Base-by-base conservation (phyloP, 2,113 vertebrate genomes). In the Raja brachyura region DNA sequence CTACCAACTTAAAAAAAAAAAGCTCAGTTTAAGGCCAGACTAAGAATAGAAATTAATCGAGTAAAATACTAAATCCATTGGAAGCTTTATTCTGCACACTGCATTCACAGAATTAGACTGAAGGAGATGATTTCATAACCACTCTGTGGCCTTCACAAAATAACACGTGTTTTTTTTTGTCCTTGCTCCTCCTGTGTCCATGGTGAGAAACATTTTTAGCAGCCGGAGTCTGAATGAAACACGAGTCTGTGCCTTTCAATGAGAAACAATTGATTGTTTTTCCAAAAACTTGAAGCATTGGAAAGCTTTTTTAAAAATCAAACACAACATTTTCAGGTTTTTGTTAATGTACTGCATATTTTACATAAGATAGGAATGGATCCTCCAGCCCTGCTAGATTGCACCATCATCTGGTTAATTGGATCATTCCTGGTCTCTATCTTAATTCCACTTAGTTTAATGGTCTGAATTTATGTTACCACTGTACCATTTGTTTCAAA, bases 81-180 rank as follows among this genome's bases (percentile, higher is more conserved):
- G 83, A 66, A 33, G 28, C n/a, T 63, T 16, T 18, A 6, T 61
- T 63, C 1, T 88, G n/a, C n/a, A 18, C 28, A 66, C 59, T 63
- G 7, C 81, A 63, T 66, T 88, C 83, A 31, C 63, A 13, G 61
- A 88, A 88, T 31, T 63, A 88, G 59, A 31, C 14, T 63, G 11
- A 0, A 59, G 83, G 59, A 63, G 59, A 85, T 63, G 83, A 66
- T 88, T 88, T 63, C 13, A 63, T 63, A 31, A 63, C 83, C 59
- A 63, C 22, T 31, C 59, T 88, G 56, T 86, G 83, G 83, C 83
- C n/a, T 88, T 88, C 63, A 31, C 83, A 31, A 88, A 73, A 61
- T 18, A 63, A 31, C 14, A 31, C 11, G n/a, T 18, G 3, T 48
- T 48, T 63, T 63, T 18, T 86, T 88, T 66, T 61, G 83, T 66